A percentile compares a stretch with the other conserved stretches of the same genome.
Conservation (phyloP, 2,888 invertebrate genomes). For the Cacoxenus indagator region DNA sequence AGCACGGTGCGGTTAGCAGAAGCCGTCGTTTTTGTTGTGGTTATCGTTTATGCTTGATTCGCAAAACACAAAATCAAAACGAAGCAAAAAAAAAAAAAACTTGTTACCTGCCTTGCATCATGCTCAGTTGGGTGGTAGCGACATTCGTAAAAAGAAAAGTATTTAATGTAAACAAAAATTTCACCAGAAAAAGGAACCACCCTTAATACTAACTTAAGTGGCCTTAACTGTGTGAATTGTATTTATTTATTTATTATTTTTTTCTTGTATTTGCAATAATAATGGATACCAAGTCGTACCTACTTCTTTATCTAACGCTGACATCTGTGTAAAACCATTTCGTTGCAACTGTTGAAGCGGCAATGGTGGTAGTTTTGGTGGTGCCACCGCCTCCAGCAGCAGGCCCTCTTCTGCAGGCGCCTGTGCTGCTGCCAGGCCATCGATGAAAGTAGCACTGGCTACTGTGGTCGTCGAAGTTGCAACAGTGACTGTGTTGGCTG, state of each 20-base stretch:
- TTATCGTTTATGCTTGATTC: neutral
- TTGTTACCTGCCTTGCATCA: no score
- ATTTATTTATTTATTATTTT: constrained; percentile 13
- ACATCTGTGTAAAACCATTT: constrained; percentile 51
- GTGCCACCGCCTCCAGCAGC: neutral
- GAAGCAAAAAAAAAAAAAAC: neutral
- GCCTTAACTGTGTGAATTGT: constrained; percentile 12
- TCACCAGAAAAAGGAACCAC: neutral
- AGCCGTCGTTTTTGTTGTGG: neutral
- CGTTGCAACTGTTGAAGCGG: constrained; percentile 30
- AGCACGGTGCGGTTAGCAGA: neutral
- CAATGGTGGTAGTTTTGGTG: constrained; percentile 30
- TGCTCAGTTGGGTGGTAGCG: no score
- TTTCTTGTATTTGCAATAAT: neutral
- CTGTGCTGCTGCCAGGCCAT: constrained; percentile 33
- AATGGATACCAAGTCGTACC: constrained; percentile 64
- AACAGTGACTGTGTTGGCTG: constrained; percentile 29
- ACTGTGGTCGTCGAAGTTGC: constrained; percentile 33
- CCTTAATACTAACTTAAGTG: no score
- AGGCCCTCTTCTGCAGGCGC: neutral
- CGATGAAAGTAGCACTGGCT: constrained; percentile 51
- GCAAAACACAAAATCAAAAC: neutral
- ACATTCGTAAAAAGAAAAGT: neutral
- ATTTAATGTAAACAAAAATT: neutral
- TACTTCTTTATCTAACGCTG: constrained; percentile 69